Conservation (phyloP, 1,140 invertebrate genomes). For the Sitobion miscanthi region DNA sequence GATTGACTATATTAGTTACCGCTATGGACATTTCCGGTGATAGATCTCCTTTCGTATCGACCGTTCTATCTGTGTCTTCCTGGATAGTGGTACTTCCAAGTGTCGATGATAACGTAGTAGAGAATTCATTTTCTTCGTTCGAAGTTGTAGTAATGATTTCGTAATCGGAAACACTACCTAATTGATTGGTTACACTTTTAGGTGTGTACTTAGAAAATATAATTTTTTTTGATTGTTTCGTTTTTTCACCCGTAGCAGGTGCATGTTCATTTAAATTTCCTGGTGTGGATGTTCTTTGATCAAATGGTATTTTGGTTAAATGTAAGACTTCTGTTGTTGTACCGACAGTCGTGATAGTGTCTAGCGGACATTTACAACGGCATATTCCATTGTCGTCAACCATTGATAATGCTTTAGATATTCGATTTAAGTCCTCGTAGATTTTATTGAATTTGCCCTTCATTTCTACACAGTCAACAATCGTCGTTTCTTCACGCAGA, state of each 20-base stretch:
- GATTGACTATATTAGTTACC: not conserved
- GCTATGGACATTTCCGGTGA: slow-evolving; percentile 25
- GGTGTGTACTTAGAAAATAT: not conserved
- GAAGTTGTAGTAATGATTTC: not conserved
- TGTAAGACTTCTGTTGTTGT: not conserved
- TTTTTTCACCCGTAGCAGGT: not conserved
- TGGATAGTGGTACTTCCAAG: not conserved
- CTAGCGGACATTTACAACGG: slow-evolving; percentile 23
- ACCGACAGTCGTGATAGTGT: not conserved
- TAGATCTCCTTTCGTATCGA: not conserved
- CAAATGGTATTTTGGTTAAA: not conserved
- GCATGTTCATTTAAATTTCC: not conserved
- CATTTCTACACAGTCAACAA: slow-evolving; percentile 24
- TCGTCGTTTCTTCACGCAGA: not conserved
- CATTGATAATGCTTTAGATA: not conserved
- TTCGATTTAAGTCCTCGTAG: not conserved
- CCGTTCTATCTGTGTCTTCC: not conserved
- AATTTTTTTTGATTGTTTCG: slow-evolving; percentile 4
- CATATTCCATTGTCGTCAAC: slow-evolving; percentile 18
- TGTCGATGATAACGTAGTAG: not conserved
- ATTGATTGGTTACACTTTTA: not conserved
- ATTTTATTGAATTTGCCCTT: slow-evolving; percentile 34
- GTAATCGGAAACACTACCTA: not conserved
- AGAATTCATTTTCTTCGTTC: not conserved
- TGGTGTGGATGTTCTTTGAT: not conserved